Base-by-base conservation (phyloP, 2,113 vertebrate genomes). In the Podocnemis expansa region DNA sequence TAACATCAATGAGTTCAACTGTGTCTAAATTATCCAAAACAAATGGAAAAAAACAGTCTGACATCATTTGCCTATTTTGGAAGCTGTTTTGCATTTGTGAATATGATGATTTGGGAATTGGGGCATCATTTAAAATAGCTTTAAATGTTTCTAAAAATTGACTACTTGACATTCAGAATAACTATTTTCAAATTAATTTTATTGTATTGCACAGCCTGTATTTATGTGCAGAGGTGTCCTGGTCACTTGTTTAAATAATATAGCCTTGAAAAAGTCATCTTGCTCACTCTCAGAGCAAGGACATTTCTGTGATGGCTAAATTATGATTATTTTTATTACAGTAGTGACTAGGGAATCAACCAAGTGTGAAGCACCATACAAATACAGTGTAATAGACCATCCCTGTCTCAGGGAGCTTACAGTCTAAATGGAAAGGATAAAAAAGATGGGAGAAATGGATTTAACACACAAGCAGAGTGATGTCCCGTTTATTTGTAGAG, bases 401-500 rank as follows among this genome's bases (percentile, higher is more conserved):
- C 24, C 73, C 73, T 45, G 41, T 11, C 73, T 38, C 14, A 38
- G 47, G 38, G 70, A 67, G n/a, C n/a, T 60, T 73, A 85, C 25
- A 13, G 8, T 25, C 55, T 13, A 25, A 56, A 22, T 45, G 0
- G 0, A 0, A 17, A 49, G 88, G 43, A 31, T 29, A 31, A 51
- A n/a, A 1, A 88, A 80, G 52, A 14, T 38, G 51, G 6, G 0
- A 0, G 70, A 70, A 5, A 0, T 0, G 2, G 2, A 24, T 63
- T 73, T 89, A 17, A 52, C 0, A 0, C 22, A 27, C 31, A 38
- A 43, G 51, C 24, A 49, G 13, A 76, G 41, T 45, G 24, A 76
- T 76, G 8, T 43, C 12, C 14, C n/a, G 31, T 67, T n/a, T 45
- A 7, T 75, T 27, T 41, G 41, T 24, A 21, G 25, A 41, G 41